phyloP scores from a whole-genome alignment of 1,140 invertebrate genomes.

The Drosophila truncata region DNA sequence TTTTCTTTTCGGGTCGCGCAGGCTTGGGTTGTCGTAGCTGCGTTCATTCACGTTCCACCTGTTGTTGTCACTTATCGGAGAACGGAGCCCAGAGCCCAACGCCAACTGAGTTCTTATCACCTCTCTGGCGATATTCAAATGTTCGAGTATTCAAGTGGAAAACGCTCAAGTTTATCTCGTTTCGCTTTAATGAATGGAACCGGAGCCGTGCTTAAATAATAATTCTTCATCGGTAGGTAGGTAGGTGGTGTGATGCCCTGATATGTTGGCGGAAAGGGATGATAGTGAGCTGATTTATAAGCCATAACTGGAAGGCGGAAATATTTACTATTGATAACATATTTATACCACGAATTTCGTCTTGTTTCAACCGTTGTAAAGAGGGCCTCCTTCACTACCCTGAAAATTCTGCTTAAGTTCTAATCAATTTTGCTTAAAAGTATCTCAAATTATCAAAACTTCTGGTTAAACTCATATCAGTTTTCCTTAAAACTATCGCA shows the following conservation, averaged over 20 bases:
- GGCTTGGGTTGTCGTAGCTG: constrained; percentile 50
- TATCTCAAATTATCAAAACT: not conserved
- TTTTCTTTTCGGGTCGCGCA: constrained; percentile 23
- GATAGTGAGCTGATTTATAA: constrained; percentile 19
- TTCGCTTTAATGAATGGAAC: constrained; percentile 63
- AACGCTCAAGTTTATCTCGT: constrained; percentile 5
- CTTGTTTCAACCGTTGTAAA: not conserved
- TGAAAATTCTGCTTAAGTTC: not conserved
- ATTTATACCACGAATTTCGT: not conserved
- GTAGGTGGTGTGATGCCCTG: constrained; percentile 10
- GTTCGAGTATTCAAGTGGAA: constrained; percentile 21
- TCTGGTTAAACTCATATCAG: not conserved
- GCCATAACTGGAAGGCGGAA: constrained; percentile 12
- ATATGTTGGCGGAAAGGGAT: constrained; percentile 3
- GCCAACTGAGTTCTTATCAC: constrained; percentile 46
- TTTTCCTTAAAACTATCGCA: not conserved
- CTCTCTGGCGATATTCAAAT: constrained; percentile 54
- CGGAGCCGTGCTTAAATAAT: constrained; percentile 42
- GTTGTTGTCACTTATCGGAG: constrained; percentile 47
- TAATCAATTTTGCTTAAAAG: not conserved
- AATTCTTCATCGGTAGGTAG: constrained; percentile 9
- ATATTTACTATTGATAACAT: not conserved
- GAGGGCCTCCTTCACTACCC: not conserved
- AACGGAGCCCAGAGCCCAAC: constrained; percentile 12
- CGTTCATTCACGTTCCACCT: constrained; percentile 78